Conservation (phyloP, 2,888 invertebrate species). For the Aphidius colemani region DNA sequence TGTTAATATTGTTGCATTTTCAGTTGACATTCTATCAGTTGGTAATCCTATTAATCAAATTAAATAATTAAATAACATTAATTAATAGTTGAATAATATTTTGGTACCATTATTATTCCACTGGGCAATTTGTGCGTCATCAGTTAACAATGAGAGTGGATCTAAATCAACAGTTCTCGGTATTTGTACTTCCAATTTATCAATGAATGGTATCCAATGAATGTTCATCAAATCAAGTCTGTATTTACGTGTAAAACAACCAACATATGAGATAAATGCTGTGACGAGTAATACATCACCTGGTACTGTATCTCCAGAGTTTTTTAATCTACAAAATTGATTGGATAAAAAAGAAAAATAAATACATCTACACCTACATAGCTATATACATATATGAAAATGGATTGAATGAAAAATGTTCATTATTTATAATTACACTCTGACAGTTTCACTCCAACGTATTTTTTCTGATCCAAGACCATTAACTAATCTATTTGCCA, state of each 20-base stretch:
- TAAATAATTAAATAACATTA: not conserved
- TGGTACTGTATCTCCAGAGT: slow-evolving; percentile 77
- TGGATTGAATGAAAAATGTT: slow-evolving; percentile 4
- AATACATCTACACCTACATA: too few relatives aligned
- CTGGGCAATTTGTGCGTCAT: slow-evolving; percentile 87
- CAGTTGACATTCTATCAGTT: slow-evolving; percentile 90
- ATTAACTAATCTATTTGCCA: slow-evolving; percentile 90
- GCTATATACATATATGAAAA: too few relatives aligned
- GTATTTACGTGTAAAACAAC: slow-evolving; percentile 88
- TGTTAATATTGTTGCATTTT: slow-evolving; percentile 90
- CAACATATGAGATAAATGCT: slow-evolving; percentile 93
- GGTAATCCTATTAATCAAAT: slow-evolving; percentile 64
- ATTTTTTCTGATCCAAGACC: slow-evolving; percentile 92
- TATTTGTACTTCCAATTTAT: slow-evolving; percentile 72
- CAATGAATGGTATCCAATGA: slow-evolving; percentile 82
- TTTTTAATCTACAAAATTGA: slow-evolving; percentile 64
- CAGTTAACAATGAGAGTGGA: slow-evolving; percentile 83
- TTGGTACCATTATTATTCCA: slow-evolving; percentile 87
- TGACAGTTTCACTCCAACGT: slow-evolving; percentile 76
- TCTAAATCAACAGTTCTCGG: slow-evolving; percentile 81
- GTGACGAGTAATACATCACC: slow-evolving; percentile 88
- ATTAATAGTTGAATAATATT: slow-evolving; percentile 6
- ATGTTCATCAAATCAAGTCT: slow-evolving; percentile 77
- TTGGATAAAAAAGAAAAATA: too few relatives aligned
- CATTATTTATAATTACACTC: slow-evolving; percentile 52